Base-by-base conservation (phyloP, 2,797 vertebrate genomes). In the Rhinoraja longicauda region DNA sequence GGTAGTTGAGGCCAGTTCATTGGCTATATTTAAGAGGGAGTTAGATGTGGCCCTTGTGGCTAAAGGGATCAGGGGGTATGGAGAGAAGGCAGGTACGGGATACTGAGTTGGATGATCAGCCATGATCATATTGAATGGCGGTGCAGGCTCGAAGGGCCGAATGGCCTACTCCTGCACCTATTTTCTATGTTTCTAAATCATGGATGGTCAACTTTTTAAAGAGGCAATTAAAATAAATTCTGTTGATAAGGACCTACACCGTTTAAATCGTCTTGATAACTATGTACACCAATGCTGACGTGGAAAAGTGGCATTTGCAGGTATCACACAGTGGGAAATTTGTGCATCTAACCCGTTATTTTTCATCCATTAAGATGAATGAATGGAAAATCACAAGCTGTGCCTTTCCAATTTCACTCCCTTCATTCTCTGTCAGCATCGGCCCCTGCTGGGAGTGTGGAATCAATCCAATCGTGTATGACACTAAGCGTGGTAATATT, bases 151-250 rank as follows among this genome's bases (percentile, higher is more conserved):
- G n/a, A n/a, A n/a, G n/a, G n/a, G n/a, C n/a, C n/a, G n/a, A n/a
- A n/a, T n/a, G n/a, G n/a, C n/a, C n/a, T n/a, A n/a, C n/a, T n/a
- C n/a, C n/a, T n/a, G n/a, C n/a, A n/a, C n/a, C n/a, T n/a, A n/a
- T n/a, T n/a, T n/a, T n/a, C n/a, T n/a, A n/a, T n/a, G n/a, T n/a
- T n/a, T n/a, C n/a, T 29, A 84, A 29, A 29, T 86, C 82, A 64
- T 62, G 24, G 84, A 64, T 88, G 84, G 59, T 64, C 59, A 88
- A 64, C 84, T 64, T 88, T 88, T 88, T 53, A 10, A 64, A 64
- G 84, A 32, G 29, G 59, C 62, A n/a, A 19, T 72, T 32, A 82
- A 88, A 88, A 36, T 84, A 88, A 59, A 32, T 21, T 64, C 15
- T 64, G 29, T 59, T 17, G 59, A 32, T 59, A 88, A 88, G 84